phyloP scores from a whole-genome alignment of 2,797 vertebrate genomes.

The Tokudaia muenninki region DNA sequence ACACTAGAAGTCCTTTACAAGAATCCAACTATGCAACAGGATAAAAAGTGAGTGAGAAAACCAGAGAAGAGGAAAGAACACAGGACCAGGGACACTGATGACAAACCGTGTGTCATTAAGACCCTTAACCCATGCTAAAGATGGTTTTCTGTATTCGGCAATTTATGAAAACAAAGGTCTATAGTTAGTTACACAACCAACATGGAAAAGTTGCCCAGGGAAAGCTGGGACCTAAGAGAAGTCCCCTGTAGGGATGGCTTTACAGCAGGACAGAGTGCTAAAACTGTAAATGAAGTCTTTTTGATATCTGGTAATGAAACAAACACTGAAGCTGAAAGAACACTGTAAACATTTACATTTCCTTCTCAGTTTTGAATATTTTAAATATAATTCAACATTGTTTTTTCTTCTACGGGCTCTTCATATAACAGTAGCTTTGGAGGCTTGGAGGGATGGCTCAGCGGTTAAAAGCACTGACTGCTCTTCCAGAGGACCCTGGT shows the following conservation, averaged over 20 bases:
- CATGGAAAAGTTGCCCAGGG: not conserved
- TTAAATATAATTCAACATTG: not conserved
- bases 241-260: not conserved
- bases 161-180: not conserved
- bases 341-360: not conserved
- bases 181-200: not conserved
- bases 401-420: not conserved
- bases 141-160: not conserved
- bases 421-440: not conserved
- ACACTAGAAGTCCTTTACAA: not conserved
- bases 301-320: not conserved
- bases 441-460: not conserved
- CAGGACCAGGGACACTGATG: not conserved
- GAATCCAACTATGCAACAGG: not conserved
- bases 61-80: not conserved
- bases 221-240: not conserved
- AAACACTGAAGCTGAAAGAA: not conserved
- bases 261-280: rapidly evolving
- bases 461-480: not conserved
- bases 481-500: not conserved
- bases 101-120: not conserved
- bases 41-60: constrained; percentile 26
- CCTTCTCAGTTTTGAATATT: not conserved
- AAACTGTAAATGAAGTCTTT: not conserved
- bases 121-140: not conserved